Evolutionary conservation across 2,797 vertebrate species (phyloP), one percentile per base, ranked within the genome.

Genomic region (Erethizon dorsatum): DNA sequence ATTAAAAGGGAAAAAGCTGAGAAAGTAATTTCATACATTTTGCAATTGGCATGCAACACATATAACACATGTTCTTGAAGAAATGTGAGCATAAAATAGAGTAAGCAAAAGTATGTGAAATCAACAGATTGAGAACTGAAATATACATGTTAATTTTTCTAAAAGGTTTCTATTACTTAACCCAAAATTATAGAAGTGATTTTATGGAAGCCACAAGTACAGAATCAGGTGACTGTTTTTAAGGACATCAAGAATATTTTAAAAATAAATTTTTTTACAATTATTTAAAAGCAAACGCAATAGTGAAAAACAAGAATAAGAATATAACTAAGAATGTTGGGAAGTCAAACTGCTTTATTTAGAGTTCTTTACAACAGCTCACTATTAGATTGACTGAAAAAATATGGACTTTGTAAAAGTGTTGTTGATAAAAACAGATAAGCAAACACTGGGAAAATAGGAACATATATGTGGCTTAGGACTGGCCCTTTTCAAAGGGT

Each of bases 391-490:
- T 90, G 45, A 57, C 22, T 45, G 52, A 31, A 79, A 92, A 93
- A 95, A 93, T 57, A 87, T 97, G 63, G 77, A 67, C 41, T 31
- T 95, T 94, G 54, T 86, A 96, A 96, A 96, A 83, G 41, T 89
- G 47, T 31, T 50, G 26, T 50, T 96, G 77, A 92, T 92, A 79
- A 77, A 96, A 84, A 2, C 85, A 97, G 73, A 83, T 73, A 89
- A 97, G 54, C 33, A 85, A 95, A 63, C 33, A 6, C 5, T 69
- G 18, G 28, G 47, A 47, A 90, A 86, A 86, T 87, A 54, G 47
- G 18, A 52, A 75, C 31, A n/a, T 83, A 79, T 65, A 91, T 12
- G 26, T 1, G 65, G 11, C 54, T 85, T 50, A 82, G 52, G 67
- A 61, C 47, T 12, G 3, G 61, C 41, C 14, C 33, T 96, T 91